Evolutionary conservation across 2,113 vertebrate genomes (phyloP).

Genomic region (Elgaria multicarinata): DNA sequence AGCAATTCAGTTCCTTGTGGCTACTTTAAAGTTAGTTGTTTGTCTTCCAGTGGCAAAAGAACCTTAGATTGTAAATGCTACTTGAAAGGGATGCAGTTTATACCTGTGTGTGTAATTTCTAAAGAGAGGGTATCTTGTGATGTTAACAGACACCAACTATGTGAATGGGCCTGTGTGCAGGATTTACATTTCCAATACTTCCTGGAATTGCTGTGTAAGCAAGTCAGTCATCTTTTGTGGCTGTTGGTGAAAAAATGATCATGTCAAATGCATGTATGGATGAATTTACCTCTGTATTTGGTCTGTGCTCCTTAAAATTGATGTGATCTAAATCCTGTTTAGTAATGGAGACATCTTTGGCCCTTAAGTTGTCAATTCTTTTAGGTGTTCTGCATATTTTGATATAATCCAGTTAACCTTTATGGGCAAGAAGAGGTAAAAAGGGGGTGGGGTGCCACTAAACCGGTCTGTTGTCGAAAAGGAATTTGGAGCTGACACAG

Average conservation of each 20-base stretch:
- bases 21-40: conserved; percentile 39
- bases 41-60: conserved; percentile 52
- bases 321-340: neutral
- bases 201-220: neutral
- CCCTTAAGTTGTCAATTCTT: neutral
- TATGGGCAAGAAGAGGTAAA: neutral
- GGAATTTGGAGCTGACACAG: neutral
- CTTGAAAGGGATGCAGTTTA: neutral
- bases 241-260: neutral
- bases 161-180: neutral
- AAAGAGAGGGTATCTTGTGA: neutral
- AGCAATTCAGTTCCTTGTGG: conserved; percentile 55
- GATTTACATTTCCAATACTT: neutral
- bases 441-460: too few relatives aligned
- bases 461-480: neutral
- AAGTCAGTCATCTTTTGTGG: neutral
- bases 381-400: neutral
- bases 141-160: neutral
- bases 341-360: neutral
- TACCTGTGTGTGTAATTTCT: neutral
- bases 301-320: neutral
- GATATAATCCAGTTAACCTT: neutral
- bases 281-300: neutral
- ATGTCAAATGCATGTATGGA: neutral
- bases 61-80: neutral